phyloP scores from a whole-genome alignment of 2,888 invertebrate genomes.

The Zygothrica quintamaculata region DNA sequence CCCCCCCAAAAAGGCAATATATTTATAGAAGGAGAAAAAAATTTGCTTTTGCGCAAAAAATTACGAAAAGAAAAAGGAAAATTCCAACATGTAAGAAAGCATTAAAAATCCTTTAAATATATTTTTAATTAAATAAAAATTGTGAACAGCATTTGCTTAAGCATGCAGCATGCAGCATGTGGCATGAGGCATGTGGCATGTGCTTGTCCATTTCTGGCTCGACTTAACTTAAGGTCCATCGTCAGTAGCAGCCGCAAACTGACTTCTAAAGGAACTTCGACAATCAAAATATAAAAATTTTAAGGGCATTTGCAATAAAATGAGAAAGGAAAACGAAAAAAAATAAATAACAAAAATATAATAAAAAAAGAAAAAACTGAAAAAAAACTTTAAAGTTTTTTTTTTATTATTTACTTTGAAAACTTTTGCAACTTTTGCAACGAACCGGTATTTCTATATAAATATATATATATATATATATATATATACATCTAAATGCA shows the following conservation, averaged over 20 bases:
- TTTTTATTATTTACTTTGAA: too few relatives aligned
- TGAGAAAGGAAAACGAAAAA: constrained; percentile 1
- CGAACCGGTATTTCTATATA: constrained; percentile 66
- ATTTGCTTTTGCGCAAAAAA: constrained; percentile 1
- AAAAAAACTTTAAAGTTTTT: too few relatives aligned
- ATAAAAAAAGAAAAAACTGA: too few relatives aligned
- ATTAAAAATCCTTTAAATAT: constrained; percentile 48
- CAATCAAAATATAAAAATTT: constrained; percentile 41
- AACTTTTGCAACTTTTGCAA: constrained; percentile 59
- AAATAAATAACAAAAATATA: constrained; percentile 34
- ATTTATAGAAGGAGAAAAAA: constrained; percentile 11
- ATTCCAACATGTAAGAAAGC: constrained; percentile 42
- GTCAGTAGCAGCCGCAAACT: neutral
- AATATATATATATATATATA: constrained; percentile 14
- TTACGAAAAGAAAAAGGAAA: constrained; percentile 7
- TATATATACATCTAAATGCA: constrained; percentile 49
- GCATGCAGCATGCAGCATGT: neutral
- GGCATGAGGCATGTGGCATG: constrained; percentile 7
- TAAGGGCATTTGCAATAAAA: constrained; percentile 52
- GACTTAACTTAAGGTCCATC: constrained; percentile 20
- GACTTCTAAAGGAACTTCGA: constrained; percentile 4
- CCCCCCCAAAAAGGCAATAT: constrained; percentile 13
- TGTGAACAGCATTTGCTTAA: constrained; percentile 13
- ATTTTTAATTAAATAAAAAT: constrained; percentile 54
- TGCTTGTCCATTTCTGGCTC: constrained; percentile 17